Conservation (phyloP, 2,113 vertebrate genomes). For the Sigmodon hispidus region DNA sequence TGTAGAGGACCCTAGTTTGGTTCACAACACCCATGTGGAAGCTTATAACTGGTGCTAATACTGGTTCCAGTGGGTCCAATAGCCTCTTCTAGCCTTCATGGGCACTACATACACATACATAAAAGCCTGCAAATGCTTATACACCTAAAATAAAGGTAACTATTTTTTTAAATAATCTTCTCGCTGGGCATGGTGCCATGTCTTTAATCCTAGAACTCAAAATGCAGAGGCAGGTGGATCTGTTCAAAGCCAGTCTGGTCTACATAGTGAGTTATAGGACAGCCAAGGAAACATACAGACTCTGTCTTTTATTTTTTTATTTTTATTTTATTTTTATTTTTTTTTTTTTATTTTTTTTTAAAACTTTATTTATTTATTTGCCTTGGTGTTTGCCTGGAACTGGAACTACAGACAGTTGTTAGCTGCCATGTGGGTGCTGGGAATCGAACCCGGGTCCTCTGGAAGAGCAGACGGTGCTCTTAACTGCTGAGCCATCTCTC, state of each 20-base stretch:
- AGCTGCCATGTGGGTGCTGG: too few relatives aligned
- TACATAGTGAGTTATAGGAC: not conserved
- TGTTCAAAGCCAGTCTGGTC: not conserved
- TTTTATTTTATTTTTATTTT: too few relatives aligned
- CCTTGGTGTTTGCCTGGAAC: too few relatives aligned
- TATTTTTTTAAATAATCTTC: not conserved
- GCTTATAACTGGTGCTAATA: not conserved
- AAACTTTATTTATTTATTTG: too few relatives aligned
- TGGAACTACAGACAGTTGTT: too few relatives aligned
- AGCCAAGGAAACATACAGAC: not conserved
- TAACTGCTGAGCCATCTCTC: too few relatives aligned
- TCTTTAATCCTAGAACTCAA: not conserved
- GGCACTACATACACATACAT: not conserved
- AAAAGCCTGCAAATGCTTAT: not conserved
- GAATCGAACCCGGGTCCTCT: too few relatives aligned
- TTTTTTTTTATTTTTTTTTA: too few relatives aligned
- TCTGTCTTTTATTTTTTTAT: too few relatives aligned
- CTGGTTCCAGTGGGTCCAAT: not conserved
- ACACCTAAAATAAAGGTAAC: not conserved
- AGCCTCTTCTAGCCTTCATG: not conserved
- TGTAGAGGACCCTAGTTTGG: not conserved
- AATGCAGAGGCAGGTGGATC: not conserved
- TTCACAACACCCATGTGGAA: not conserved
- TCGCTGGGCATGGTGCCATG: not conserved
- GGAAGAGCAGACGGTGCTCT: too few relatives aligned